These are phyloP conservation scores for Eriocheir sinensis DNA, from an alignment of 1,140 invertebrate genomes.

Conservation along the genomic window DNA sequence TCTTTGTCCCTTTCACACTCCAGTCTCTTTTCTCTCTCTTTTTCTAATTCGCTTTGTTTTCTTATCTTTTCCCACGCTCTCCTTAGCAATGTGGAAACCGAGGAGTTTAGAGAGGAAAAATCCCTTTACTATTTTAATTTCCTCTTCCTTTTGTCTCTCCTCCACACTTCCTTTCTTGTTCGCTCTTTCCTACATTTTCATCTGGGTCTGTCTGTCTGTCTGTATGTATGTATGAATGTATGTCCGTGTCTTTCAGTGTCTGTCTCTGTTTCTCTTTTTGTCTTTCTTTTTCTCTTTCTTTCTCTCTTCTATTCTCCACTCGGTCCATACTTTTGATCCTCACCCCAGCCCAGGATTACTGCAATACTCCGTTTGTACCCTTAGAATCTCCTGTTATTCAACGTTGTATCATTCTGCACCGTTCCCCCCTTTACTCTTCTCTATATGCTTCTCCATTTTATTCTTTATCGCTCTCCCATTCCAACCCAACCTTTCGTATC, in stretches of 20 bases:
- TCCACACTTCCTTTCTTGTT: neutral
- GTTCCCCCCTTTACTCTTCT: neutral
- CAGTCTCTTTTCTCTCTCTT: constrained; percentile 23
- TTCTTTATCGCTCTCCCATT: neutral
- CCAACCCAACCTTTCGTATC: neutral
- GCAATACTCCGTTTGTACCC: neutral
- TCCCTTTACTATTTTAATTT: neutral
- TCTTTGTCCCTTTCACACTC: constrained; percentile 6
- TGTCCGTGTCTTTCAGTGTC: neutral
- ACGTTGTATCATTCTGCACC: neutral
- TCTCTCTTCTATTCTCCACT: neutral
- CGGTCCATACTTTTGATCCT: neutral
- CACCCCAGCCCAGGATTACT: neutral
- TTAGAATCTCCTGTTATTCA: neutral
- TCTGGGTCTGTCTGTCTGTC: neutral
- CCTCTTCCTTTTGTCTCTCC: neutral
- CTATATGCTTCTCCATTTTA: neutral
- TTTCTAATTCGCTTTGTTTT: too few relatives aligned
- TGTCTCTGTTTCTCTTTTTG: neutral
- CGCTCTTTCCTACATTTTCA: neutral
- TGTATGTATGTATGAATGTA: neutral
- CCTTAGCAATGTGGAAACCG: neutral
- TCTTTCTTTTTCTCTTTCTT: neutral
- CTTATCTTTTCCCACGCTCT: too few relatives aligned
- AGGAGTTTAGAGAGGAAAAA: neutral